Percentiles rank a stretch among this genome's conserved stretches.
Evolutionary conservation across 2,797 vertebrate species (phyloP).

Genomic region (Carduelis carduelis): DNA sequence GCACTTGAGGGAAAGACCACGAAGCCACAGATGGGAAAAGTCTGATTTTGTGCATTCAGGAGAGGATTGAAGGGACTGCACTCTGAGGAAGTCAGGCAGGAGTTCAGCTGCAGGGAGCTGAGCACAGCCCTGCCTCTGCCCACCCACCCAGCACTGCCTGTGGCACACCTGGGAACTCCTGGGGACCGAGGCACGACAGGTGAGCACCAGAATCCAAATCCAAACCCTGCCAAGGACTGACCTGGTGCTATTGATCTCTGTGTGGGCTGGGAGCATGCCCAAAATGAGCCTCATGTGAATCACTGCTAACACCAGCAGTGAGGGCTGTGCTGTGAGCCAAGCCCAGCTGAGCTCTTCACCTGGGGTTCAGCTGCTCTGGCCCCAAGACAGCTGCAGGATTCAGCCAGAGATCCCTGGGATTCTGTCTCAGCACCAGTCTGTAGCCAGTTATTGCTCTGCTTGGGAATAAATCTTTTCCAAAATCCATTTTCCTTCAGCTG

Average conservation of each 20-base stretch:
- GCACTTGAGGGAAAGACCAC: background rate
- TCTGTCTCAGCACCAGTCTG: background rate
- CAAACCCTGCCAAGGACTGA: background rate
- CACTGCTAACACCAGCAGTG: background rate
- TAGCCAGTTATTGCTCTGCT: background rate
- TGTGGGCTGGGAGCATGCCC: background rate
- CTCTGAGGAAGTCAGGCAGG: background rate
- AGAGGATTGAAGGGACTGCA: background rate
- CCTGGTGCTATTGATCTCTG: accelerated
- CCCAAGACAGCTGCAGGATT: accelerated
- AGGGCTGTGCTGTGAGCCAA: background rate
- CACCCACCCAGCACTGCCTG: background rate
- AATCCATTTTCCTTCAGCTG: background rate
- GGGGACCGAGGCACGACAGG: background rate
- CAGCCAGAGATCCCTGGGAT: background rate
- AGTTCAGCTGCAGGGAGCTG: background rate
- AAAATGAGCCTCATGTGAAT: accelerated
- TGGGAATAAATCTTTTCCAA: background rate
- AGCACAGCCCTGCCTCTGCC: background rate
- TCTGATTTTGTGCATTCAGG: background rate
- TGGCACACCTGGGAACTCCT: accelerated
- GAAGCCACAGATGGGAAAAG: background rate
- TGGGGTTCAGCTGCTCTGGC: background rate
- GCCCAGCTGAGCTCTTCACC: background rate
- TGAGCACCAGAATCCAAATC: background rate